These are phyloP conservation scores for Maniola jurtina DNA, from an alignment of 1,140 invertebrate species.

Conservation along the genomic window DNA sequence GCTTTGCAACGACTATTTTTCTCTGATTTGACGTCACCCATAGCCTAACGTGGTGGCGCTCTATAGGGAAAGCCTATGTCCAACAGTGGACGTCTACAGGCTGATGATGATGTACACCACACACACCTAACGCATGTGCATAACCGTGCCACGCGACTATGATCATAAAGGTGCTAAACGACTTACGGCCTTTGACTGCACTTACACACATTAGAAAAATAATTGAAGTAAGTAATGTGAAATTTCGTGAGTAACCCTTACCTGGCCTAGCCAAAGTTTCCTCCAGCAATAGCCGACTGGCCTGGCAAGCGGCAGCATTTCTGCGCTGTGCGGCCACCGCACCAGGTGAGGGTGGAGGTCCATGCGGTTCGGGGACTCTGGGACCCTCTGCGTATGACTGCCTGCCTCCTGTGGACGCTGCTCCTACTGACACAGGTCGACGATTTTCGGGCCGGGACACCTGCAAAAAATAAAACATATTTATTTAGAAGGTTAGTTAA, in stretches of 20 bases:
- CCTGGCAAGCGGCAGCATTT: constrained; percentile 65
- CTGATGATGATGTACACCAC: no score
- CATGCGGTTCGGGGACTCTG: constrained; percentile 65
- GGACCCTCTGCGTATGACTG: constrained; percentile 51
- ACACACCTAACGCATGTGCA: no score
- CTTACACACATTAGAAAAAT: no score
- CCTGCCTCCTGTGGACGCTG: constrained; percentile 43
- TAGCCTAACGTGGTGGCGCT: no score
- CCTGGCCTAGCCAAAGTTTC: constrained; percentile 85
- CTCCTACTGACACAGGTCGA: constrained; percentile 64
- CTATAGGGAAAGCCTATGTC: no score
- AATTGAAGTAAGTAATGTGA: no score
- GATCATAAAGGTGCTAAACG: no score
- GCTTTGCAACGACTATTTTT: no score
- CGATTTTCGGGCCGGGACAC: constrained; percentile 63
- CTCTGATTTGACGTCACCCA: no score
- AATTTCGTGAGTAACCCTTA: constrained; percentile 59
- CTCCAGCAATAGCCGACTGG: constrained; percentile 85
- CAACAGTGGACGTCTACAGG: no score
- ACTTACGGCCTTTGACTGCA: no score
- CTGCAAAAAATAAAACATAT: constrained; percentile 43
- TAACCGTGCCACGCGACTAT: no score
- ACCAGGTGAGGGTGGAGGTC: constrained; percentile 73
- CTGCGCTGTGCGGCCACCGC: constrained; percentile 58
- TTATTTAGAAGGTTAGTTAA: not conserved